Evolutionary conservation across 1,140 invertebrate genomes (phyloP), one percentile per base, ranked within the genome.

Genomic region (Panagrolaimus sp.): DNA sequence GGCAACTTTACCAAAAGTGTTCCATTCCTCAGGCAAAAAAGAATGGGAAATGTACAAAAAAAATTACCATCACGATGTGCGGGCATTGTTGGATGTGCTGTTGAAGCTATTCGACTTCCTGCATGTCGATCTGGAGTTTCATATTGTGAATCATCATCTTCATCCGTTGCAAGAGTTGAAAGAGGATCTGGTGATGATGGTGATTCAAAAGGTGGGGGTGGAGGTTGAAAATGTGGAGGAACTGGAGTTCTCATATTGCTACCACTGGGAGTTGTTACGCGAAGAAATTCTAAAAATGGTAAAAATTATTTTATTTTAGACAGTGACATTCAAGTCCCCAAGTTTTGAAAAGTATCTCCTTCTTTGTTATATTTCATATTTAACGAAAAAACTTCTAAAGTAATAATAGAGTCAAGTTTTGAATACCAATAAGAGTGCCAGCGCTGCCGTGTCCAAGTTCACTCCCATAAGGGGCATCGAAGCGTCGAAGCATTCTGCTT

Each of bases 351-450:
- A 21, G 17, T 10, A 58, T 58, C 17, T 21, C 7, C 52, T 12
- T 12, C 17, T 28, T 58, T 58, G 14, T 58, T 58, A 10, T 28
- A 12, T 58, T 26, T 58, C n/a, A 24, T 52, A 21, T 21, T 58
- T 26, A 12, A 58, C 28, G 17, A 52, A 52, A 52, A 58, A 21
- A 58, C 14, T 14, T 5, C 47, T 15, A 48, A 48, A 48, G 21
- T 21, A 58, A 17, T 12, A 58, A 58, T 21, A 58, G 17, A 58
- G 10, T 28, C 52, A 58, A 58, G 52, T 10, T 58, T 21, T 26
- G 15, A 58, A 58, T 58, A 58, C 52, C 52, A 58, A 58, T 58
- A 28, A 58, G 52, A 58, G 52, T 58, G 52, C 52, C 52, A 28
- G 28, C 52, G 8, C 21, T 28, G 17, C 52, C 28, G 17, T 28